phyloP scores from a whole-genome alignment of 2,797 vertebrate species.

The Graptemys geographica region DNA sequence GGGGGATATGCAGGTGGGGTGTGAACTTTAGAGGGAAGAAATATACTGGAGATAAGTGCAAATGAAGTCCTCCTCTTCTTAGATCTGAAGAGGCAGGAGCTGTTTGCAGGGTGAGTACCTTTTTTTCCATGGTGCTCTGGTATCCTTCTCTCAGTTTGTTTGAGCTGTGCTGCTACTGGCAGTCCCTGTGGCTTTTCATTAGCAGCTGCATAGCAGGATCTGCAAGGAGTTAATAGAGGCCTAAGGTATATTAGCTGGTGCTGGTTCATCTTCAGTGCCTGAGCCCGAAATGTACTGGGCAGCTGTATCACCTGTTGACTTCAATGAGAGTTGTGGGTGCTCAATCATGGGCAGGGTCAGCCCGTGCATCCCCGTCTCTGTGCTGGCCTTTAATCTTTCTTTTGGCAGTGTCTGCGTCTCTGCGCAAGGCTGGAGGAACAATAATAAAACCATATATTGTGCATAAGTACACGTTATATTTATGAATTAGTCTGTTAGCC shows the following conservation, averaged over 20 bases:
- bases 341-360: background rate
- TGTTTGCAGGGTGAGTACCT: background rate
- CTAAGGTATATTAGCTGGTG: background rate
- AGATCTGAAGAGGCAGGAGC: too few relatives aligned
- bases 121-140: rapidly evolving
- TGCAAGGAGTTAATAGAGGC: background rate
- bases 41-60: background rate
- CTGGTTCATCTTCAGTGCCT: background rate
- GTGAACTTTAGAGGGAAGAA: background rate
- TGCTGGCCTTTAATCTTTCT: rapidly evolving
- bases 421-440: background rate
- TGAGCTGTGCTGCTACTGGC: rapidly evolving
- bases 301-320: rapidly evolving
- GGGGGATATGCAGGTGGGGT: background rate
- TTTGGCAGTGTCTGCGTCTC: background rate
- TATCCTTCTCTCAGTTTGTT: rapidly evolving
- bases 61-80: background rate
- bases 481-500: background rate
- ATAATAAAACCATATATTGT: background rate
- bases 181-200: rapidly evolving
- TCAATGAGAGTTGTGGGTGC: background rate
- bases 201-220: background rate
- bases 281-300: background rate
- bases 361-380: rapidly evolving
- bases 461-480: background rate